Evolutionary conservation across 1,140 invertebrate species (phyloP).

Genomic region (Drosophila auraria): DNA sequence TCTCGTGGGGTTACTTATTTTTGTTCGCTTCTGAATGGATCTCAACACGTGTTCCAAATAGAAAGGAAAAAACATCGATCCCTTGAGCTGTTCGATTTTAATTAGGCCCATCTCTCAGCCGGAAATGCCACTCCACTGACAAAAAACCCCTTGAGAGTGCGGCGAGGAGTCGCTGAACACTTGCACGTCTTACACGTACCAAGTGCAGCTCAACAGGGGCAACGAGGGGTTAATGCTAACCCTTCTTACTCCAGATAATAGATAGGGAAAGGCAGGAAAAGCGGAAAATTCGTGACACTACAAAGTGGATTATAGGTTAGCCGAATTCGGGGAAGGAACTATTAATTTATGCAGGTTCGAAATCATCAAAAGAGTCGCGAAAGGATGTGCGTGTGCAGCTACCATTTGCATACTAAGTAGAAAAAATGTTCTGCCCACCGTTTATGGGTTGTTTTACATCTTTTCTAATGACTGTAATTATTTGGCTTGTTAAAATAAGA

Average conservation of each 20-base stretch:
- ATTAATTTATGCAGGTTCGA: conserved; percentile 40
- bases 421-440: neutral
- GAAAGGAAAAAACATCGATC: conserved; percentile 41
- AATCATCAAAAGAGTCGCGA: conserved; percentile 60
- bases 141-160: conserved; percentile 26
- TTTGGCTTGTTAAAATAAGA: neutral
- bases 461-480: neutral
- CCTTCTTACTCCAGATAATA: conserved; percentile 47
- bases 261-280: conserved; percentile 55
- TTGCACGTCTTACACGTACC: conserved; percentile 65
- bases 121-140: conserved; percentile 53
- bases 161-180: conserved; percentile 45
- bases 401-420: conserved; percentile 59
- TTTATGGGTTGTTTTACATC: neutral
- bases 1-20: conserved; percentile 5
- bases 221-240: conserved; percentile 27
- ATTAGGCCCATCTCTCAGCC: conserved; percentile 66
- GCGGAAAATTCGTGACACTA: conserved; percentile 57
- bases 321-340: conserved; percentile 9
- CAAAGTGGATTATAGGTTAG: conserved; percentile 60
- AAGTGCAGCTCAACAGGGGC: conserved; percentile 23
- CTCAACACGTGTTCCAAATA: conserved; percentile 85
- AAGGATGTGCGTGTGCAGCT: conserved; percentile 65
- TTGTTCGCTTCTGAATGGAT: conserved; percentile 15
- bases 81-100: conserved; percentile 53